Evolutionary conservation across 1,140 invertebrate species (phyloP), one percentile per base, ranked within the genome.

Genomic region (Spodoptera litura): DNA sequence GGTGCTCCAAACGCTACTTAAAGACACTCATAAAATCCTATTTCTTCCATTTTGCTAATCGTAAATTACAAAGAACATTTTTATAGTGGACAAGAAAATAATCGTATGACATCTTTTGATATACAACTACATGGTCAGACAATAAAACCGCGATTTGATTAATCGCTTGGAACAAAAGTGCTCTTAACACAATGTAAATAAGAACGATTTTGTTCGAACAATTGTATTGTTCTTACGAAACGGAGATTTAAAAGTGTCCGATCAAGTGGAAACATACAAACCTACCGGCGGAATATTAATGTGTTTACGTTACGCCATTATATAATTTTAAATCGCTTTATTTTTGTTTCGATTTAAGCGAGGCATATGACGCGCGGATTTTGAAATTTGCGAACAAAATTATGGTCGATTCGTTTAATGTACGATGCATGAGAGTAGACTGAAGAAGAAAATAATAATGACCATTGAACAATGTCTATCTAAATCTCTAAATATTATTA

Each of bases 41-140:
- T 76, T 70, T 70, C 59, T 49, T n/a, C 61, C 31, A 78, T 59
- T 51, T 73, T 68, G 53, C 44, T 13, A 72, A 53, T 62, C 56
- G 64, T 81, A 81, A 81, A 81, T 78, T 78, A 78, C 25, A 20
- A 61, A 31, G 11, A 74, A 70, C 62, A 70, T 75, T 74, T 77
- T 81, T 75, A 81, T 70, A 70, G 76, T 55, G 31, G 56, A 70
- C 56, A 74, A 70, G 71, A 73, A 81, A 81, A 78, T 78, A 78
- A 62, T 62, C 44, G 75, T 78, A 75, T 44, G 76, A 75, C 80
- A 78, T 75, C 70, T 56, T 73, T 64, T 81, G 31, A 68, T 78
- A 68, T 75, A 75, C 58, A 31, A 75, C 64, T 74, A 58, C 68
- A 68, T 55, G 61, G 15, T 56, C 52, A 77, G 53, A 77, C 62